Evolutionary conservation across 2,888 invertebrate genomes (phyloP).

Genomic region (Belgica antarctica): DNA sequence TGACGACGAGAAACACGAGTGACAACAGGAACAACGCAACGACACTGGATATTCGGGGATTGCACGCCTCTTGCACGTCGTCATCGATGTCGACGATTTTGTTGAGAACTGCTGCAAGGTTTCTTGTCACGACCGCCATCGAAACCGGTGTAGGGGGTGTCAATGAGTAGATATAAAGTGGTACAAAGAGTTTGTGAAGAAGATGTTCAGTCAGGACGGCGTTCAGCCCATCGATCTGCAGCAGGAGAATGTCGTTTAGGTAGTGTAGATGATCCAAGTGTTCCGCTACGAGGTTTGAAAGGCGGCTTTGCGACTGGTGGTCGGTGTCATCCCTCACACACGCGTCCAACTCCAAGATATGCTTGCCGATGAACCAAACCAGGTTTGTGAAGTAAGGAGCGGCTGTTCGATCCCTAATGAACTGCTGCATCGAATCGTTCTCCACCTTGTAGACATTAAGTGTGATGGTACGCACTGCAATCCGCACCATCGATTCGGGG

Average conservation of each 20-base stretch:
- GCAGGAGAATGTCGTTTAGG: constrained; percentile 90
- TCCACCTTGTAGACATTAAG: constrained; percentile 95
- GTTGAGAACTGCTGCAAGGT: constrained; percentile 64
- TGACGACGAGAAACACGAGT: constrained; percentile 92
- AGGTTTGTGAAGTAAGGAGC: constrained; percentile 98
- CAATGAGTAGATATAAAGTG: constrained; percentile 89
- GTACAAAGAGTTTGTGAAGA: constrained; percentile 86
- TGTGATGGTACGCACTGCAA: constrained; percentile 95
- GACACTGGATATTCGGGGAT: constrained; percentile 81
- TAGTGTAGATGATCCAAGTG: constrained; percentile 97
- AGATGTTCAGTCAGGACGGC: constrained; percentile 92
- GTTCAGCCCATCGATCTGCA: constrained; percentile 89
- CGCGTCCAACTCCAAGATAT: constrained; percentile 90
- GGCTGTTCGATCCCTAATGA: constrained; percentile 92
- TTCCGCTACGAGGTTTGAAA: constrained; percentile 93
- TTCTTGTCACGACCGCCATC: constrained; percentile 64
- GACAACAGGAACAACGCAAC: constrained; percentile 88
- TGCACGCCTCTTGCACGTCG: constrained; percentile 58
- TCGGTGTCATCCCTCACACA: constrained; percentile 95
- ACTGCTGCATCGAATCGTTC: constrained; percentile 90
- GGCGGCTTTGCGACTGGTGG: constrained; percentile 83
- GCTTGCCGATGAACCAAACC: constrained; percentile 98
- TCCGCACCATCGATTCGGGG: constrained; percentile 97
- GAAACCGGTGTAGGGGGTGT: constrained; percentile 57
- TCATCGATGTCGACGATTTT: constrained; percentile 59